Evolutionary conservation across 2,797 vertebrate genomes (phyloP).

Genomic region (Chaetophractus vellerosus): DNA sequence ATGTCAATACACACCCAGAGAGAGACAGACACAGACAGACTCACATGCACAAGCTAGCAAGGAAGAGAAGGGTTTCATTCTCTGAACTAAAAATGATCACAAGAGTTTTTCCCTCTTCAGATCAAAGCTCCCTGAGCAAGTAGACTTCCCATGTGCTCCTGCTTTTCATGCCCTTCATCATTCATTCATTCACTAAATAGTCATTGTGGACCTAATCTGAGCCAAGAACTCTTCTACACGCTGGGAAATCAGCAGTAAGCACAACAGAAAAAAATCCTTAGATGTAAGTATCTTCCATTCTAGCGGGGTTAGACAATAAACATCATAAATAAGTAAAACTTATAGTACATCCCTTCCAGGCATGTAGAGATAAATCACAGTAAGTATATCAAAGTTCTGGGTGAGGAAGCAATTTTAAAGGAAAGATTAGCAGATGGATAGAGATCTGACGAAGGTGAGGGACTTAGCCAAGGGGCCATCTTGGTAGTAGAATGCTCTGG

Average conservation of each 20-base stretch:
- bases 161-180: neutral
- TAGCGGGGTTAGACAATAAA: neutral
- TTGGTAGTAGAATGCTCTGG: neutral
- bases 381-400: neutral
- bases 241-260: conserved; percentile 6
- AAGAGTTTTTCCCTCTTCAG: neutral
- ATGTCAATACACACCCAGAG: neutral
- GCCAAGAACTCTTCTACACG: neutral
- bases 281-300: neutral
- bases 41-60: neutral
- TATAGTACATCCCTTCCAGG: neutral
- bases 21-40: neutral
- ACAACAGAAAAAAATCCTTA: neutral
- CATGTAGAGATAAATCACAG: conserved; percentile 9
- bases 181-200: conserved; percentile 55
- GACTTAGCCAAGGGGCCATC: neutral
- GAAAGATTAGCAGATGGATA: neutral
- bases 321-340: conserved; percentile 27
- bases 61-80: conserved; percentile 54
- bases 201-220: neutral
- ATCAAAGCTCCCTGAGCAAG: neutral
- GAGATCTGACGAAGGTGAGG: neutral
- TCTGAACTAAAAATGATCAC: neutral
- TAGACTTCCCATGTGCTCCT: neutral
- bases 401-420: neutral